Conservation (phyloP, 2,888 invertebrate species). For the Hirudinaria manillensis region DNA sequence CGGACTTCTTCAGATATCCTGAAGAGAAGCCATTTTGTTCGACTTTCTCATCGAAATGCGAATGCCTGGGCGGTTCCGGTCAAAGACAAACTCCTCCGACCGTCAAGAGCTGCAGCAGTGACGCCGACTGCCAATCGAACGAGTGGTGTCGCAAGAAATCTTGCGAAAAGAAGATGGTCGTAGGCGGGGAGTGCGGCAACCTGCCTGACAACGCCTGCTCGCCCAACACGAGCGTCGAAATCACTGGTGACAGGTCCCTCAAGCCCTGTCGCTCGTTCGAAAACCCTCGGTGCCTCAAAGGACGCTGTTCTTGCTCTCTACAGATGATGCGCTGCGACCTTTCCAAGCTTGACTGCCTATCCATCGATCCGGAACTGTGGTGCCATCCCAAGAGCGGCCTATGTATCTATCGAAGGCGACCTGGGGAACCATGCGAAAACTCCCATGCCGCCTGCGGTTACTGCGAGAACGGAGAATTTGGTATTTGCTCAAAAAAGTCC, state of each 20-base stretch:
- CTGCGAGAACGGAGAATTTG: not conserved
- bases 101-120: not conserved
- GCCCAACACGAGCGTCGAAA: not conserved
- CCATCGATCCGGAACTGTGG: not conserved
- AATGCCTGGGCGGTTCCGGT: not conserved
- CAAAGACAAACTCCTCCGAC: not conserved
- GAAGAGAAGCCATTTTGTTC: not conserved
- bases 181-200: not conserved
- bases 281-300: not conserved
- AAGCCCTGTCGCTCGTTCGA: not conserved
- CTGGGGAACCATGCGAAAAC: not conserved
- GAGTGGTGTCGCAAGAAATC: not conserved
- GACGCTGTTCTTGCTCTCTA: slow-evolving; percentile 5
- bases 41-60: not conserved
- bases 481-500: not conserved
- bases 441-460: not conserved
- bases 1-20: not conserved
- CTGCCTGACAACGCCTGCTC: slow-evolving; percentile 5
- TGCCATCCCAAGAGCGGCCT: not conserved
- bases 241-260: not conserved
- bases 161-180: not conserved
- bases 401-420: not conserved
- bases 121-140: not conserved
- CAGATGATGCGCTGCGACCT: not conserved
- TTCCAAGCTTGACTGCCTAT: not conserved